phyloP scores from a whole-genome alignment of 1,140 invertebrate genomes.

The Saccostrea glomerata region DNA sequence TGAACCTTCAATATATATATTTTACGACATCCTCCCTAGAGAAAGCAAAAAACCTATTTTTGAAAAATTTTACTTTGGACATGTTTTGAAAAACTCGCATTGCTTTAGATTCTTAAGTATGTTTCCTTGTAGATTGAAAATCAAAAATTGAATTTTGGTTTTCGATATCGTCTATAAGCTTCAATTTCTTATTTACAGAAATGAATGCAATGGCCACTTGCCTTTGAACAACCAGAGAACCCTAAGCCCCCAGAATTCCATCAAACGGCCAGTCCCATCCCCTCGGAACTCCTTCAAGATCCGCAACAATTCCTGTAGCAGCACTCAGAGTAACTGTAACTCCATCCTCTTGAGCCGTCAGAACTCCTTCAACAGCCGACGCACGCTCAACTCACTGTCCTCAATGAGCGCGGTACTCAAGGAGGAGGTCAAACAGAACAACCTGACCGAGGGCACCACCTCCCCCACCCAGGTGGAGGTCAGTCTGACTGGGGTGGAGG shows the following conservation, averaged over 20 bases:
- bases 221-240: slow-evolving; percentile 78
- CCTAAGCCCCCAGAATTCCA: slow-evolving; percentile 81
- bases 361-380: slow-evolving; percentile 75
- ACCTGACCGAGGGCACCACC: slow-evolving; percentile 66
- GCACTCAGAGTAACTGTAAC: slow-evolving; percentile 72
- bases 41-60: too few species aligned
- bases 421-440: slow-evolving; percentile 79
- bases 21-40: too few species aligned
- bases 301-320: slow-evolving; percentile 75
- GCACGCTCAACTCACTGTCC: slow-evolving; percentile 70
- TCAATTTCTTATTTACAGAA: slow-evolving; percentile 67
- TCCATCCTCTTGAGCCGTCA: slow-evolving; percentile 76
- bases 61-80: too few species aligned
- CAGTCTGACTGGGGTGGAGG: slow-evolving; percentile 61
- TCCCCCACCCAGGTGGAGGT: slow-evolving; percentile 47
- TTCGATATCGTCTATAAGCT: neutral
- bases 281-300: slow-evolving; percentile 86
- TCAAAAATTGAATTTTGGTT: too few species aligned
- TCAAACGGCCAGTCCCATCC: slow-evolving; percentile 78
- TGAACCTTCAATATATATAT: too few species aligned
- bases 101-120: too few species aligned
- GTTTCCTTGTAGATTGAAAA: too few species aligned
- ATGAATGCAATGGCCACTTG: slow-evolving; percentile 86
- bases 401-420: slow-evolving; percentile 71
- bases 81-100: too few species aligned